phyloP scores from a whole-genome alignment of 2,797 vertebrate genomes.

The Falco columbarius region DNA sequence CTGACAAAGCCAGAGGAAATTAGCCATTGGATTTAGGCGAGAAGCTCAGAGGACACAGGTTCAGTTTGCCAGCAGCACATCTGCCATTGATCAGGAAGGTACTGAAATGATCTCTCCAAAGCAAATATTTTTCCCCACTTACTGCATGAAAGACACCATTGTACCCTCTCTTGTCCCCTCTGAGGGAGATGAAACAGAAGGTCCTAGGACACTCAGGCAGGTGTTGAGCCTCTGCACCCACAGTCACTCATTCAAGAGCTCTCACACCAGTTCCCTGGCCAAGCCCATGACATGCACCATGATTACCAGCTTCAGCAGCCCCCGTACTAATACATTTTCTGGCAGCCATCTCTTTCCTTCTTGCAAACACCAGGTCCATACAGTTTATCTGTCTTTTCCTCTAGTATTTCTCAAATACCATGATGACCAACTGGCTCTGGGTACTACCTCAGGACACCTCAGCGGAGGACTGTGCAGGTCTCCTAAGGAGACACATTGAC shows the following conservation, averaged over 20 bases:
- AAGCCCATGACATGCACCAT: neutral
- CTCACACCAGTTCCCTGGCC: neutral
- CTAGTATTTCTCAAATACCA: neutral
- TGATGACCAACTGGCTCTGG: no score
- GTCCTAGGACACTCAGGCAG: no score
- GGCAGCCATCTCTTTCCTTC: neutral
- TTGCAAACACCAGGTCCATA: neutral
- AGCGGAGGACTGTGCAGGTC: neutral
- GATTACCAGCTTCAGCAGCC: neutral
- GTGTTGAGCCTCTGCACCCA: neutral
- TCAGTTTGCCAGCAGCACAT: neutral
- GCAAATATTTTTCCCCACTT: neutral
- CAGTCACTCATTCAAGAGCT: neutral
- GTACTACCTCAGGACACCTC: neutral
- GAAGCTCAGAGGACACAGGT: neutral
- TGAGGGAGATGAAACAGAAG: no score
- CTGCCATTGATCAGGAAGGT: neutral
- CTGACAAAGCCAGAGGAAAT: neutral
- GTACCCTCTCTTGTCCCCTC: no score
- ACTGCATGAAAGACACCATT: neutral
- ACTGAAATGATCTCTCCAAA: neutral
- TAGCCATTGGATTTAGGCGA: neutral
- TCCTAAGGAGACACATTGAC: neutral
- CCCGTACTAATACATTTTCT: neutral
- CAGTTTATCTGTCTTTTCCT: neutral